These are phyloP conservation scores for Nephrocerus scutellatus DNA, from an alignment of 2,888 invertebrate species.

Conservation along the genomic window DNA sequence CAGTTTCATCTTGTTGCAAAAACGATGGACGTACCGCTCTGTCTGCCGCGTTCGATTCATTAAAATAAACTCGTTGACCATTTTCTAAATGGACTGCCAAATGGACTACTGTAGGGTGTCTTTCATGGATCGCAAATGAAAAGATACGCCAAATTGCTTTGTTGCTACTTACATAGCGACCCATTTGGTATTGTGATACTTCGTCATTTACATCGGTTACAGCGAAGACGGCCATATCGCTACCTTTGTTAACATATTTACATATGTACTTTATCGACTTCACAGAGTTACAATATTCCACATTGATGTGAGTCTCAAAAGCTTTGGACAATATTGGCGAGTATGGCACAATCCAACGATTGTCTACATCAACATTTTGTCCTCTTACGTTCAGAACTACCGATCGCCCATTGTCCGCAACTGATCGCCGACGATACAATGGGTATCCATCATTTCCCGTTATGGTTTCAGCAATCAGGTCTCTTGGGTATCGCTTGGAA, in stretches of 20 bases:
- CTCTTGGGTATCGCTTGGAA: constrained; percentile 26
- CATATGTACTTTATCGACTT: constrained; percentile 44
- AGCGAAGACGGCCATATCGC: constrained; percentile 33
- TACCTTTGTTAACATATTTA: constrained; percentile 46
- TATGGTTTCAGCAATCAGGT: constrained; percentile 25
- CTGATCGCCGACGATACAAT: constrained; percentile 20
- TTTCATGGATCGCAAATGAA: too few relatives aligned
- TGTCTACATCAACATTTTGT: constrained; percentile 25
- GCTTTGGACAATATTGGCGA: constrained; percentile 29
- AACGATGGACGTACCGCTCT: too few relatives aligned
- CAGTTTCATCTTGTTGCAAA: too few relatives aligned
- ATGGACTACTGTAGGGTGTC: too few relatives aligned
- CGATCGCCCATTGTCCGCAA: constrained; percentile 15
- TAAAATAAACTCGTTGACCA: too few relatives aligned
- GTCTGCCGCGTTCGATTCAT: too few relatives aligned
- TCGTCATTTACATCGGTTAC: too few relatives aligned
- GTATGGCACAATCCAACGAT: constrained; percentile 37
- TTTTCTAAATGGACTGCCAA: too few relatives aligned
- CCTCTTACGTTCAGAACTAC: constrained; percentile 14
- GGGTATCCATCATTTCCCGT: constrained; percentile 29
- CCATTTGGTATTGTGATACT: too few relatives aligned
- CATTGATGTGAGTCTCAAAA: constrained; percentile 39
- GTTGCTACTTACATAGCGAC: too few relatives aligned
- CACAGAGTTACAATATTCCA: constrained; percentile 44
- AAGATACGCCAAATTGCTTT: too few relatives aligned